phyloP scores from a whole-genome alignment of 2,888 invertebrate genomes.

The Drosophila diplacantha region DNA sequence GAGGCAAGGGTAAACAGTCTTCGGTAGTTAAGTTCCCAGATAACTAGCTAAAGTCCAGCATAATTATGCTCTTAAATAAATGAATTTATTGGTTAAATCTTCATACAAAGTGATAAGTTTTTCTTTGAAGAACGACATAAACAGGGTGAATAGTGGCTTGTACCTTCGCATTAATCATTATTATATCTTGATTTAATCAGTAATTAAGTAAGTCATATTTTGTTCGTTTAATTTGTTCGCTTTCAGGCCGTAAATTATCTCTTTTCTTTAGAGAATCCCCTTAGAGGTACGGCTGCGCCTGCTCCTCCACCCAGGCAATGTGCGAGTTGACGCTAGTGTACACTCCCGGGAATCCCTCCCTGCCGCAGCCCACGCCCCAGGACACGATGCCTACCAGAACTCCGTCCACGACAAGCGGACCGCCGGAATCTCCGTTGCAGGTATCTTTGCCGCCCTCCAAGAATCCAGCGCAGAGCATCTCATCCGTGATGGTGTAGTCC shows the following conservation, averaged over 20 bases:
- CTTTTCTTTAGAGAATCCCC: not conserved
- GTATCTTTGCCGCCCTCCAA: constrained; percentile 67
- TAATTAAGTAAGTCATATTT: constrained; percentile 13
- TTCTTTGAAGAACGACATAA: not conserved
- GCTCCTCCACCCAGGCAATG: constrained; percentile 59
- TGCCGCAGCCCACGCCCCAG: constrained; percentile 74
- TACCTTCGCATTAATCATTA: not conserved
- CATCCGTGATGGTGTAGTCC: constrained; percentile 61
- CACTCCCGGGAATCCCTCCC: constrained; percentile 69
- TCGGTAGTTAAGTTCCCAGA: not conserved
- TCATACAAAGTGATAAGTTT: not conserved
- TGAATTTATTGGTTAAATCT: not conserved
- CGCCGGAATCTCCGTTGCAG: constrained; percentile 75
- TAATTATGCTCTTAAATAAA: not conserved
- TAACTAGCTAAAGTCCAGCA: not conserved
- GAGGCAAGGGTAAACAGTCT: too few species aligned
- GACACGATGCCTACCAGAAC: constrained; percentile 71
- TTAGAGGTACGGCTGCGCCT: constrained; percentile 59
- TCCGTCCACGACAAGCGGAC: constrained; percentile 68
- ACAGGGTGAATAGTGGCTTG: not conserved
- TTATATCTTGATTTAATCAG: not conserved
- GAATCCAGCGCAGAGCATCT: constrained; percentile 73
- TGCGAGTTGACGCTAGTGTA: constrained; percentile 64
- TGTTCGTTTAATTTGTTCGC: constrained; percentile 43
- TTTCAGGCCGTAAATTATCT: not conserved